phyloP scores from a whole-genome alignment of 2,888 invertebrate species.

The Caenorhabditis drosophilae region DNA sequence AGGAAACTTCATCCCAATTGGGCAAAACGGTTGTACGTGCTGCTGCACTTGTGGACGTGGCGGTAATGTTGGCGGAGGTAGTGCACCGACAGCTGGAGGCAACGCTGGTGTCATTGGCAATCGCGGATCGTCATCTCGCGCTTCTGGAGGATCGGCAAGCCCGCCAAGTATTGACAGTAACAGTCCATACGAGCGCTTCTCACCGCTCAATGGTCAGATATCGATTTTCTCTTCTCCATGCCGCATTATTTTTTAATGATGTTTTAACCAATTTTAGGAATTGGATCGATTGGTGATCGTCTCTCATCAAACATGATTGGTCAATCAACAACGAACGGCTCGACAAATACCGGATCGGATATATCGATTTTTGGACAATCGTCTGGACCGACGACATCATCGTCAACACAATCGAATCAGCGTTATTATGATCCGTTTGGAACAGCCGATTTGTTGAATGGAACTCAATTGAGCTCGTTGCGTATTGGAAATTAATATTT shows the following conservation, averaged over 20 bases:
- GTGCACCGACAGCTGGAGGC: not conserved
- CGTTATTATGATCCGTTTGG: constrained; percentile 57
- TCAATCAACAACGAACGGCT: not conserved
- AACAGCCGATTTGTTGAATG: constrained; percentile 39
- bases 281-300: constrained; percentile 32
- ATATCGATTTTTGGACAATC: not conserved
- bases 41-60: constrained; percentile 35
- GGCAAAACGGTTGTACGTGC: constrained; percentile 34
- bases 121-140: constrained; percentile 35
- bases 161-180: constrained; percentile 41
- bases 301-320: not conserved
- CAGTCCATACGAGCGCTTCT: constrained; percentile 27
- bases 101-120: constrained; percentile 16
- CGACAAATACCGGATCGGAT: not conserved
- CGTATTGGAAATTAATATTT: constrained; percentile 24
- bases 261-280: no score
- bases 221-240: not conserved
- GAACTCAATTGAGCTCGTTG: constrained; percentile 21
- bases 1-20: constrained; percentile 5
- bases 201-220: constrained; percentile 23
- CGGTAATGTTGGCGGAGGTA: not conserved
- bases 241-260: not conserved
- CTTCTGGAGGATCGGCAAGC: constrained; percentile 40
- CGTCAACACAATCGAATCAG: constrained; percentile 1
- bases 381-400: constrained; percentile 1